Conservation (phyloP, 2,888 invertebrate species). For the Anoncus sp. region DNA sequence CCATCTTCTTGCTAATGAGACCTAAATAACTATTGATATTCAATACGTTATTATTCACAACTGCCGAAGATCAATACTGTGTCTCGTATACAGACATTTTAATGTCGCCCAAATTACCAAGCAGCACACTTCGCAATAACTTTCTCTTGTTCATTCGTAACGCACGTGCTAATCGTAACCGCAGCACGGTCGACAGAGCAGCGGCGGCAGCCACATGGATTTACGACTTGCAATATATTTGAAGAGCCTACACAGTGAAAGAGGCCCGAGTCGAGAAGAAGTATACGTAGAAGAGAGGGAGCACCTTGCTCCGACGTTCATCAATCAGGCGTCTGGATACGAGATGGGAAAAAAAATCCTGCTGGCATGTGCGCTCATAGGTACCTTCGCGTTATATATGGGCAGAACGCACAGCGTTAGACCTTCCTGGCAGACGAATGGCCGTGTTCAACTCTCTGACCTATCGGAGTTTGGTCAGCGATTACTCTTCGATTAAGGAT, state of each 20-base stretch:
- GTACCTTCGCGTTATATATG: constrained; percentile 30
- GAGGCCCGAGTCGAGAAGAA: constrained; percentile 42
- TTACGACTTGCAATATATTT: constrained; percentile 58
- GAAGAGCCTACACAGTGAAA: constrained; percentile 22
- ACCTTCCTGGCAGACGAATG: constrained; percentile 32
- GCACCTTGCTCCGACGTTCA: constrained; percentile 63
- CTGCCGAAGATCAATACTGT: background rate
- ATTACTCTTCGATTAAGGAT: constrained; percentile 63
- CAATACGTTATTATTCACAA: constrained; percentile 17
- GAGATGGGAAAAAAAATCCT: constrained; percentile 43
- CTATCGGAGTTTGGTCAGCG: constrained; percentile 49
- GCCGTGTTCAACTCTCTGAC: constrained; percentile 20
- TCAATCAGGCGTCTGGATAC: constrained; percentile 61
- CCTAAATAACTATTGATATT: constrained; percentile 22
- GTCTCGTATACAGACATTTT: background rate
- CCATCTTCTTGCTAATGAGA: background rate
- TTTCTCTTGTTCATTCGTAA: constrained; percentile 29
- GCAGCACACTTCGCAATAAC: constrained; percentile 12
- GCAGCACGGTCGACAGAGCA: constrained; percentile 25
- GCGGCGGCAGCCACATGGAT: constrained; percentile 48
- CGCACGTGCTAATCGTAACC: constrained; percentile 29
- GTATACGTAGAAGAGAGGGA: constrained; percentile 49
- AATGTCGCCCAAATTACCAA: background rate
- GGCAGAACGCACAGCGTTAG: constrained; percentile 1
- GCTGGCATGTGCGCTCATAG: constrained; percentile 28